These are phyloP conservation scores for Tiliacea aurago DNA, from an alignment of 2,888 invertebrate genomes.

Conservation along the genomic window DNA sequence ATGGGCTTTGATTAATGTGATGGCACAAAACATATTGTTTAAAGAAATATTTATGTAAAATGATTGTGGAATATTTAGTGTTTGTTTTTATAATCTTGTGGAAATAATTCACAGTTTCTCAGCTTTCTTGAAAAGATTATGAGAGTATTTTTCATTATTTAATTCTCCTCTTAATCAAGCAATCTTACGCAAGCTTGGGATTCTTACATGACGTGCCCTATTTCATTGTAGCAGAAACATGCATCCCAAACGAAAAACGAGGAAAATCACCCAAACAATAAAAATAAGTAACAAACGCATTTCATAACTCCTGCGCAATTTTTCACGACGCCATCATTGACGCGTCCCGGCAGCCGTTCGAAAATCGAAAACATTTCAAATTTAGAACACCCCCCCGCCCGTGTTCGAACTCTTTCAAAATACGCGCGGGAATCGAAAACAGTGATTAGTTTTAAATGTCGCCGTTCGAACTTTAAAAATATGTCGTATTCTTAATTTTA, in stretches of 20 bases:
- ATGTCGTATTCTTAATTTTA: conserved; percentile 89
- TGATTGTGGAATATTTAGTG: conserved; percentile 5
- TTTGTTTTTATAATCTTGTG: conserved; percentile 11
- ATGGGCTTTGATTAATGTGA: conserved; percentile 30
- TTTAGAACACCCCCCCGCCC: conserved; percentile 81
- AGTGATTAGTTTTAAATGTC: conserved; percentile 90
- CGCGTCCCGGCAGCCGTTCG: conserved; percentile 83
- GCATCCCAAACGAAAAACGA: conserved; percentile 46
- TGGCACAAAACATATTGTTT: conserved; percentile 27
- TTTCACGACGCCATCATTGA: conserved; percentile 81
- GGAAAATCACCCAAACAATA: conserved; percentile 67
- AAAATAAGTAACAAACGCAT: conserved; percentile 74
- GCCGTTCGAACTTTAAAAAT: conserved; percentile 90
- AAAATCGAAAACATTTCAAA: conserved; percentile 89
- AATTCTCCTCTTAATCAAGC: conserved; percentile 39
- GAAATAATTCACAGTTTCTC: conserved; percentile 7
- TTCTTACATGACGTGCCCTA: conserved; percentile 49
- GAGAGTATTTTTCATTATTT: conserved; percentile 32
- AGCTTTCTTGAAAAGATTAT: conserved; percentile 10
- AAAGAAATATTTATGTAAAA: conserved; percentile 5
- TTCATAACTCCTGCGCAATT: conserved; percentile 78
- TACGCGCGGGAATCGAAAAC: conserved; percentile 89
- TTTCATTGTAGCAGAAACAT: conserved; percentile 53
- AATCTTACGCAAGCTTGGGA: conserved; percentile 41
- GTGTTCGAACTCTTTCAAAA: conserved; percentile 87